Evolutionary conservation across 2,888 invertebrate genomes (phyloP).

Genomic region (Idaea aversata): DNA sequence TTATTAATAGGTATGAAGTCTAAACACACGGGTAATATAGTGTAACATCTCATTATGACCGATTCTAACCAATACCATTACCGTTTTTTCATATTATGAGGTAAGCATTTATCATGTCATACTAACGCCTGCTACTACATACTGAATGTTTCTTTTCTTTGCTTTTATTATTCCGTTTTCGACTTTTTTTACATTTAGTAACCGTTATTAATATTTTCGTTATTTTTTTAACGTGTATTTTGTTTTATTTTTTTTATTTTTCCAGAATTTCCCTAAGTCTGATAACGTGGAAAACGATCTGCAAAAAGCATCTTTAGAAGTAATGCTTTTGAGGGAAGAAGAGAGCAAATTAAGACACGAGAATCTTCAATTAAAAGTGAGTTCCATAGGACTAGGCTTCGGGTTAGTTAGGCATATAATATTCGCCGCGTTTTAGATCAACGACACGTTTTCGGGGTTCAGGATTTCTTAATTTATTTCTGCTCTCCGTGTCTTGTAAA

Average conservation of each 20-base stretch:
- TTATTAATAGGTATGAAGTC: background rate
- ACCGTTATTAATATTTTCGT: constrained; percentile 7
- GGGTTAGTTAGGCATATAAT: background rate
- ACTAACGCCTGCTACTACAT: background rate
- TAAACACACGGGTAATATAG: background rate
- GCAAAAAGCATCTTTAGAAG: constrained; percentile 86
- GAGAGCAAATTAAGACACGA: constrained; percentile 91
- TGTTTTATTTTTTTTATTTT: constrained; percentile 9
- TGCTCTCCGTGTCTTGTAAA: background rate
- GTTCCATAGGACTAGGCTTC: constrained; percentile 34
- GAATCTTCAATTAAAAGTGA: constrained; percentile 91
- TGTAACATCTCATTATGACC: background rate
- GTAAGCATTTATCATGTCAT: background rate
- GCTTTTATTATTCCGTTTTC: background rate
- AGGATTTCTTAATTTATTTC: background rate
- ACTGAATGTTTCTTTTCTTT: background rate
- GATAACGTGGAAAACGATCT: constrained; percentile 73
- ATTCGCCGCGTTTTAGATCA: background rate
- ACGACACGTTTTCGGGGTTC: background rate
- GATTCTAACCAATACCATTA: background rate
- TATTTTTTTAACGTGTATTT: constrained; percentile 19
- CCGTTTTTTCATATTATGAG: background rate
- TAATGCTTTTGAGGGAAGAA: constrained; percentile 88
- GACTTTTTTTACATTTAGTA: background rate
- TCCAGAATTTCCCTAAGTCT: constrained; percentile 54